Evolutionary conservation across 1,140 invertebrate species (phyloP), one percentile per base, ranked within the genome.

Genomic region (Trichonephila clavata): DNA sequence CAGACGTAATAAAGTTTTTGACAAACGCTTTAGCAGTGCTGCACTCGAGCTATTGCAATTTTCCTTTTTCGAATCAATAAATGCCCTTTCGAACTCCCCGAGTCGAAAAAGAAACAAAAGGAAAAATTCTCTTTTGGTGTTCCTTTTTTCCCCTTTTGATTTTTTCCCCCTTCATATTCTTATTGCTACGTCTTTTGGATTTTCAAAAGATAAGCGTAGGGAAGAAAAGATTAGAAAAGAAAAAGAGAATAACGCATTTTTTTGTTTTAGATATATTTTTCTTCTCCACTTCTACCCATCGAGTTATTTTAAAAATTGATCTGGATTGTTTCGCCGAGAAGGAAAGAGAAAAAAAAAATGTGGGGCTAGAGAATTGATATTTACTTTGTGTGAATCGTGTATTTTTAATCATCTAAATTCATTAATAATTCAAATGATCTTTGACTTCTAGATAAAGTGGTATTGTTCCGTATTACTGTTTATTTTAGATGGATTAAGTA

Each of bases 1-100:
- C 83, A 86, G 77, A 92, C 39, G 83, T 92, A 92, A 92, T 92
- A 86, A 92, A 86, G 91, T 86, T 92, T 92, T 92, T 86, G 91
- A 92, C 83, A 92, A 92, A 92, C 83, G 83, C 80, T 60, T 50
- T 59, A 39, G 43, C 71, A 61, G 18, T 83, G 24, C 83, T 13
- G 81, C 57, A 27, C 57, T 86, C 43, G 43, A 84, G 83, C 63
- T 59, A 86, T 92, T 86, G 81, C 91, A 39, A 92, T 61, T 84
- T 92, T 86, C 83, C 39, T 60, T 84, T 32, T 84, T 59, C 21
- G 43, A 92, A 92, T 92, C 91, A 92, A 92, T 86, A 92, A 92
- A 92, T 84, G 61, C 39, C 91, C 87, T n/a, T 59, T 84, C 90
- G 81, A 84, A 92, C 77, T 83, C 65, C 27, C 60, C 16, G 24